A percentile compares a stretch with the other conserved stretches of the same genome.
phyloP scores from a whole-genome alignment of 1,140 invertebrate genomes.

The Drosophila hydei region DNA sequence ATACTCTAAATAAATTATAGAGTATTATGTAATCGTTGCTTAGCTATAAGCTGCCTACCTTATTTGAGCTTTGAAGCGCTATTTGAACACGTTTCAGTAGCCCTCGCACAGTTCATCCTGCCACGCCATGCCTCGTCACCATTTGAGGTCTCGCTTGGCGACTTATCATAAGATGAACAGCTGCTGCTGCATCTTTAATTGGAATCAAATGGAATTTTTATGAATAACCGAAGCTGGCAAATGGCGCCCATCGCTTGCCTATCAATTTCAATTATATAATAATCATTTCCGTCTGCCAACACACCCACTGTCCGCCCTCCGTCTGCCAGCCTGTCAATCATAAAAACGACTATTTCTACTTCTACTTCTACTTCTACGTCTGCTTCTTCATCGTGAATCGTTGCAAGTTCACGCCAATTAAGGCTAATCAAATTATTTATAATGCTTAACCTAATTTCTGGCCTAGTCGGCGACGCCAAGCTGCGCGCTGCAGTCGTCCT shows the following conservation, averaged over 20 bases:
- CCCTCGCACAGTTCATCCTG: not conserved
- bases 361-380: not conserved
- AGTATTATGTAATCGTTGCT: not conserved
- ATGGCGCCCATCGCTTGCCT: conserved; percentile 37
- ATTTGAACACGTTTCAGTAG: conserved; percentile 69
- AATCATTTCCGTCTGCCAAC: conserved; percentile 72
- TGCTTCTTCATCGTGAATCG: conserved; percentile 6
- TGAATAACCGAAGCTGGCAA: conserved; percentile 71
- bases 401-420: conserved; percentile 77
- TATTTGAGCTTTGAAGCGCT: conserved; percentile 49
- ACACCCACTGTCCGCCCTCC: conserved; percentile 1
- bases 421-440: conserved; percentile 81
- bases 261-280: conserved; percentile 83
- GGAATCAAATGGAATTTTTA: conserved; percentile 70
- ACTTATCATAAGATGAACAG: conserved; percentile 63
- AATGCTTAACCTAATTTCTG: conserved; percentile 80
- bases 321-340: conserved; percentile 62
- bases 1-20: too few relatives aligned
- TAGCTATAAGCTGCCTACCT: not conserved
- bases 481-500: conserved; percentile 13
- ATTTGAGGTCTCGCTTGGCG: conserved; percentile 32
- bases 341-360: conserved; percentile 49
- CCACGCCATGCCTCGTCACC: not conserved
- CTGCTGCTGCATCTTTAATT: conserved; percentile 79
- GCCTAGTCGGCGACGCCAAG: conserved; percentile 54